phyloP scores from a whole-genome alignment of 1,140 invertebrate genomes.

The Meloidogyne chitwoodi region DNA sequence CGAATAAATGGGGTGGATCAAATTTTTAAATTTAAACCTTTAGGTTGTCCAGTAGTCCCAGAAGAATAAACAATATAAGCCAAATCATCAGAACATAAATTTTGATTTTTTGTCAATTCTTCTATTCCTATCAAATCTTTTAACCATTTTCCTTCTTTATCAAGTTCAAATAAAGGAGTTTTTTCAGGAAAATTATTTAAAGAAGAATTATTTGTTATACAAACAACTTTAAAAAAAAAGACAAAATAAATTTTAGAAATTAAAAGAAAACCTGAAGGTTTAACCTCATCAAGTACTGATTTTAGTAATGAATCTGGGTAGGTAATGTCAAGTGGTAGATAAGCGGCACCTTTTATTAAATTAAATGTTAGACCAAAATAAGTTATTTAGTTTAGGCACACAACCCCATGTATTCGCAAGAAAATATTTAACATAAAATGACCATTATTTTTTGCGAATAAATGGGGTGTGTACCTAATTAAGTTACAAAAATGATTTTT shows the following conservation, averaged over 20 bases:
- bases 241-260: not conserved
- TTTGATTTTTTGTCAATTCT: constrained; percentile 1
- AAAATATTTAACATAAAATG: too few relatives aligned
- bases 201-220: not conserved
- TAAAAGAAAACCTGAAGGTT: constrained; percentile 50
- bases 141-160: constrained; percentile 16
- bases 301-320: constrained; percentile 62
- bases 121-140: too few relatives aligned
- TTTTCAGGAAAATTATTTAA: not conserved
- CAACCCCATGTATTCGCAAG: too few relatives aligned
- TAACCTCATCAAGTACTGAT: constrained; percentile 61
- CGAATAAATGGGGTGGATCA: too few relatives aligned
- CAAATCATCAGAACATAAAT: constrained; percentile 58
- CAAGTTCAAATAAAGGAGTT: constrained; percentile 16
- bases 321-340: constrained; percentile 63
- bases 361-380: too few relatives aligned
- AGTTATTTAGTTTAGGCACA: too few relatives aligned
- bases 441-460: too few relatives aligned
- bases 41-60: constrained; percentile 66
- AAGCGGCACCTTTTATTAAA: constrained; percentile 62
- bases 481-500: too few relatives aligned
- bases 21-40: constrained; percentile 50
- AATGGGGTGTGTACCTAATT: too few relatives aligned
- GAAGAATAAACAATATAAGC: constrained; percentile 63
- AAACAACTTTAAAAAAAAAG: not conserved